Conservation (phyloP, 2,888 invertebrate genomes). For the Cyclophora albipunctata region DNA sequence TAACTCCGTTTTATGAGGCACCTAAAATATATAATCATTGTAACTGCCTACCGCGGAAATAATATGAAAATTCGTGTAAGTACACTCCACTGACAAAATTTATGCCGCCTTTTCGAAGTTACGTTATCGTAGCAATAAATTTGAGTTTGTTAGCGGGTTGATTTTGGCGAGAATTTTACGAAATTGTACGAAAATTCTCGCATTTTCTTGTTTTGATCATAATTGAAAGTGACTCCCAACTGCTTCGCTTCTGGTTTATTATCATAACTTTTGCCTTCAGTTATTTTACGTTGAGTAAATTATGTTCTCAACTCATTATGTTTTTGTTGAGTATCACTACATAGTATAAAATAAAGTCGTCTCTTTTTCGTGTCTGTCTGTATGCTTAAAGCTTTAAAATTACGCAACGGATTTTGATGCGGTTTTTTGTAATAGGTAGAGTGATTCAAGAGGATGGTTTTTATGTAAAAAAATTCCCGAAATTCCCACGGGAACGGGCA, state of each 20-base stretch:
- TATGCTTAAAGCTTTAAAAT: too few relatives aligned
- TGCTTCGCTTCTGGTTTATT: conserved; percentile 25
- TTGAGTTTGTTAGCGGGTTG: conserved; percentile 45
- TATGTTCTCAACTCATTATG: too few relatives aligned
- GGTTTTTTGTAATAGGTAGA: too few relatives aligned
- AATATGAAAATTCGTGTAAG: not conserved
- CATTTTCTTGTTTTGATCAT: conserved; percentile 37
- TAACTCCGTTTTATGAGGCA: too few relatives aligned
- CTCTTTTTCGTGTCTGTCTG: too few relatives aligned
- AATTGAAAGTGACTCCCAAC: conserved; percentile 44
- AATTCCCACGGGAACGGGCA: too few relatives aligned
- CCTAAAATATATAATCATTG: too few relatives aligned
- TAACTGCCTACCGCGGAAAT: not conserved
- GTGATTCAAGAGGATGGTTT: too few relatives aligned
- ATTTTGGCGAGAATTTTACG: conserved; percentile 30
- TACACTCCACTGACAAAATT: conserved; percentile 42
- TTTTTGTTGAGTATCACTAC: too few relatives aligned
- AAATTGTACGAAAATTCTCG: conserved; percentile 24
- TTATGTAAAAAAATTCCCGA: too few relatives aligned
- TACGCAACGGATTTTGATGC: too few relatives aligned
- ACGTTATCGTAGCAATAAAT: conserved; percentile 63
- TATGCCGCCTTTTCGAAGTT: conserved; percentile 60
- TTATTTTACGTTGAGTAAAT: conserved; percentile 23
- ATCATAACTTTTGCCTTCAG: conserved; percentile 27
- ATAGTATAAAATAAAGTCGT: too few relatives aligned